Evolutionary conservation across 1,140 invertebrate genomes (phyloP).

Genomic region (Coenobita brevimanus): DNA sequence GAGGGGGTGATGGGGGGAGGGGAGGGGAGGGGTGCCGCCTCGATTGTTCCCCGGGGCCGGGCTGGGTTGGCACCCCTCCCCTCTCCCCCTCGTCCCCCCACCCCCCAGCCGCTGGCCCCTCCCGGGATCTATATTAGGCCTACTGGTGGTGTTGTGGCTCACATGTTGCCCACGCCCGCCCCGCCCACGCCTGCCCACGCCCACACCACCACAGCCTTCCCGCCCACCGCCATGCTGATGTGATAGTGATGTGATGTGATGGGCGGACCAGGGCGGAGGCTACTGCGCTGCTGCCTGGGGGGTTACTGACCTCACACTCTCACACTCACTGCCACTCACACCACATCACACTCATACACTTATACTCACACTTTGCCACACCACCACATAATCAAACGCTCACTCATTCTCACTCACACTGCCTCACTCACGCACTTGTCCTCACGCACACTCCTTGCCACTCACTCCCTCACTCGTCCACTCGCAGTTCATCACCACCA

Average conservation of each 20-base stretch:
- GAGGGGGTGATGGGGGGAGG: background rate
- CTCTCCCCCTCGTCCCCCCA: background rate
- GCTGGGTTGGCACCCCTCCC: slow-evolving; percentile 8
- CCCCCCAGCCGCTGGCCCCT: background rate
- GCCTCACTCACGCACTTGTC: background rate
- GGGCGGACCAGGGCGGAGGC: no score
- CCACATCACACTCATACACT: no score
- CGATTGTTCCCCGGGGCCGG: background rate
- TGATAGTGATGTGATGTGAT: no score
- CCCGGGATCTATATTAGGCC: slow-evolving; percentile 42
- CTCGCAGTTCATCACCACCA: background rate
- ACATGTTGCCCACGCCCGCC: background rate
- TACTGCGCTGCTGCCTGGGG: no score
- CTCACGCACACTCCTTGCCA: background rate
- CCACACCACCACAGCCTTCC: no score
- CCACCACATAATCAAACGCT: slow-evolving; percentile 7
- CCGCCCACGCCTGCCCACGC: background rate
- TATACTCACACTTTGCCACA: background rate
- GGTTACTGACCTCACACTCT: no score
- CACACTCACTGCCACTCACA: no score
- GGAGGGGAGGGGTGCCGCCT: slow-evolving; percentile 11
- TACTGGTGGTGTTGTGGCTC: background rate
- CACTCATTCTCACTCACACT: background rate
- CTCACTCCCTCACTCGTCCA: no score
- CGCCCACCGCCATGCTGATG: no score